Evolutionary conservation across 2,113 vertebrate species (phyloP).

Genomic region (Progne subis): DNA sequence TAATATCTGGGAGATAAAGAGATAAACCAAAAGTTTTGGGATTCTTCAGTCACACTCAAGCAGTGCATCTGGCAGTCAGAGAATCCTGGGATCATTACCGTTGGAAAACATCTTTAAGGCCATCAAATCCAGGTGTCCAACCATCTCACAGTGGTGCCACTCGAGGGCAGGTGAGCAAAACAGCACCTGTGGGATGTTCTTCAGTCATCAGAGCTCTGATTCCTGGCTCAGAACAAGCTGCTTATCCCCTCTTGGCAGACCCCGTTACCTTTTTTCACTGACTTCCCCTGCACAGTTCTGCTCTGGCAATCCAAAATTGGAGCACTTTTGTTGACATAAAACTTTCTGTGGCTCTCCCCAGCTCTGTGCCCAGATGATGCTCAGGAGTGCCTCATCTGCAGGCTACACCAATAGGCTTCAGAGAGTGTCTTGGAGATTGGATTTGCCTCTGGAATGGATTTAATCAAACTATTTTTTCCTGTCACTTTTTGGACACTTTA

Average conservation of each 20-base stretch:
- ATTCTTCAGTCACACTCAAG: neutral
- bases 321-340: neutral
- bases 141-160: neutral
- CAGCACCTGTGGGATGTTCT: neutral
- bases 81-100: neutral
- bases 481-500: neutral
- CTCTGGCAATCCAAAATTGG: neutral
- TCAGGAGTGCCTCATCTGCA: neutral
- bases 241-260: neutral
- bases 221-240: neutral
- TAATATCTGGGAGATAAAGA: neutral
- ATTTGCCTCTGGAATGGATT: neutral
- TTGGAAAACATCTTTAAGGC: neutral
- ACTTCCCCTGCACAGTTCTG: neutral
- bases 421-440: neutral
- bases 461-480: neutral
- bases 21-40: neutral
- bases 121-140: neutral
- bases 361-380: neutral
- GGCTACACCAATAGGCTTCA: neutral
- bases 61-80: neutral
- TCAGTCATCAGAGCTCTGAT: neutral
- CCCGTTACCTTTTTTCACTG: neutral
- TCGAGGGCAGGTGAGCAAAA: neutral
- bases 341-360: neutral